These are phyloP conservation scores for Lymantria monacha DNA, from an alignment of 2,888 invertebrate species.

Conservation along the genomic window DNA sequence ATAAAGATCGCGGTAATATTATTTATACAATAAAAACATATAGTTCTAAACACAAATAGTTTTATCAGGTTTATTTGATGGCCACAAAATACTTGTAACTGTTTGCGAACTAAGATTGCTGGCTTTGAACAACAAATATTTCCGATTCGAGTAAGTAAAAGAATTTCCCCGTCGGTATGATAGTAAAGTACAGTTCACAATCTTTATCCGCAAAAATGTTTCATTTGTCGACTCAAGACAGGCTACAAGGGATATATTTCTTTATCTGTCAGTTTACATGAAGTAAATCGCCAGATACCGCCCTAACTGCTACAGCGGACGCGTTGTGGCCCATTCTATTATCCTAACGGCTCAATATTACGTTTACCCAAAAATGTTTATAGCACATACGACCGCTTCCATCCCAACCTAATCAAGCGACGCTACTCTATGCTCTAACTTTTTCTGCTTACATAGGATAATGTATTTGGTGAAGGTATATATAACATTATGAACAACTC, in stretches of 20 bases:
- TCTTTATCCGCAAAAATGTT: no score
- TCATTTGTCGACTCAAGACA: conserved; percentile 14
- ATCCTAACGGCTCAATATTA: conserved; percentile 77
- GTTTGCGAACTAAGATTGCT: no score
- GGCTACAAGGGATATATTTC: conserved; percentile 29
- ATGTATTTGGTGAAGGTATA: conserved; percentile 31
- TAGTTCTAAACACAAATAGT: no score
- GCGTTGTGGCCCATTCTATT: conserved; percentile 65
- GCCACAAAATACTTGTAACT: no score
- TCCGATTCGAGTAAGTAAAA: no score
- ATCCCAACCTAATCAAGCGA: conserved; percentile 70
- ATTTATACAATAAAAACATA: no score
- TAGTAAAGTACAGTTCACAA: no score
- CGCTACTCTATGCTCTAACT: conserved; percentile 42
- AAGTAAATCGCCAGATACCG: conserved; percentile 38
- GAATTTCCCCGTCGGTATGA: no score
- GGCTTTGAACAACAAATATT: no score
- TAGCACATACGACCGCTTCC: conserved; percentile 59
- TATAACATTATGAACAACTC: conserved; percentile 25
- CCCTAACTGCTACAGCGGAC: conserved; percentile 31
- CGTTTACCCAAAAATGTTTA: conserved; percentile 77
- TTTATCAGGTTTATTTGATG: no score
- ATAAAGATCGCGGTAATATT: no score
- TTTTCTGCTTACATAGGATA: conserved; percentile 41
- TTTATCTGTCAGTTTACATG: conserved; percentile 47